These are phyloP conservation scores for Calliopsis andreniformis DNA, from an alignment of 1,140 invertebrate species.

Conservation along the genomic window DNA sequence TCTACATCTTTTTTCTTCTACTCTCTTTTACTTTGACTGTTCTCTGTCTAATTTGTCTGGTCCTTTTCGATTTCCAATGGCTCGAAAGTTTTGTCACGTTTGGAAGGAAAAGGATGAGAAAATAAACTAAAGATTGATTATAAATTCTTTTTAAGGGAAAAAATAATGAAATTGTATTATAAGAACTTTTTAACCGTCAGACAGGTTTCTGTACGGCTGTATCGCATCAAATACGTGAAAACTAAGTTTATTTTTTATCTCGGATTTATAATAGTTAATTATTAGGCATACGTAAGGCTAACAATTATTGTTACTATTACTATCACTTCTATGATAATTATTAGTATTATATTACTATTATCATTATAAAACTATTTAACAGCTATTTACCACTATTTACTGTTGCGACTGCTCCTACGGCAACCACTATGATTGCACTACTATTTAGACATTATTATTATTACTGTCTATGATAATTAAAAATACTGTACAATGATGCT, in stretches of 20 bases:
- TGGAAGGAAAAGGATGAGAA: conserved; percentile 40
- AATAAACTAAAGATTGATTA: conserved; percentile 22
- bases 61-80: conserved; percentile 53
- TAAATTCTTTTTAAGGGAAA: conserved; percentile 18
- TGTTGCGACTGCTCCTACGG: conserved; percentile 60
- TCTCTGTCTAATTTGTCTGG: conserved; percentile 27
- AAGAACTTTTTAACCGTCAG: conserved; percentile 64
- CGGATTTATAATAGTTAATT: conserved; percentile 68
- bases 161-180: conserved; percentile 64
- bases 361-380: conserved; percentile 62
- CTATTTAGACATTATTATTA: conserved; percentile 63
- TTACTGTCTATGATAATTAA: conserved; percentile 69
- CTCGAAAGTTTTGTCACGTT: conserved; percentile 28
- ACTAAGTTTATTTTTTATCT: conserved; percentile 72
- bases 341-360: conserved; percentile 59
- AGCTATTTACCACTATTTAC: conserved; percentile 63
- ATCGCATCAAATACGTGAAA: conserved; percentile 56
- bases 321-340: conserved; percentile 68
- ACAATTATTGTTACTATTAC: conserved; percentile 71
- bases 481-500: conserved; percentile 66
- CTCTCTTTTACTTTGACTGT: conserved; percentile 39
- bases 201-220: conserved; percentile 57
- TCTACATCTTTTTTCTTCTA: conserved; percentile 48
- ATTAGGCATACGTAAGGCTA: conserved; percentile 66
- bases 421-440: conserved; percentile 61